Evolutionary conservation across 2,113 vertebrate genomes (phyloP).

Genomic region (Neodon shergylaensis): DNA sequence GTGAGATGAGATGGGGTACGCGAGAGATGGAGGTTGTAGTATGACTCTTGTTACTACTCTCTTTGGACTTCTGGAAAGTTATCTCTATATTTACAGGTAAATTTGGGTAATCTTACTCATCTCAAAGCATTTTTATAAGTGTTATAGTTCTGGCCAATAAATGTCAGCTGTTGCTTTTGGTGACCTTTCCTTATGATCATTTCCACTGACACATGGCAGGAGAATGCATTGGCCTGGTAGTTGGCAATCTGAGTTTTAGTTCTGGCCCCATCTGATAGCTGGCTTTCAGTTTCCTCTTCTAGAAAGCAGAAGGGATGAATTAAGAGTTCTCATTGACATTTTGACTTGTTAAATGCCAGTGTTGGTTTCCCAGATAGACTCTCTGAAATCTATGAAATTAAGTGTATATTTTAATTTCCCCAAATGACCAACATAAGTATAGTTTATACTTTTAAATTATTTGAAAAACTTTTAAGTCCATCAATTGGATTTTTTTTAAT

Average conservation of each 20-base stretch:
- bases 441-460: not conserved
- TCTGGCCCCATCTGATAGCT: not conserved
- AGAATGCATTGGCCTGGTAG: not conserved
- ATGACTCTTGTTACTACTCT: not conserved
- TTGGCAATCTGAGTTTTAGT: not conserved
- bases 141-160: slow-evolving; percentile 26
- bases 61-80: slow-evolving; percentile 7
- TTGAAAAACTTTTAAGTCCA: not conserved
- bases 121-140: not conserved
- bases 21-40: not conserved
- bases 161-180: not conserved
- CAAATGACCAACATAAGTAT: not conserved
- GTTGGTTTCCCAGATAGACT: slow-evolving; percentile 36
- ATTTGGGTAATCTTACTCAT: not conserved
- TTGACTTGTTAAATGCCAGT: not conserved
- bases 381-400: slow-evolving; percentile 36
- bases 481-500: not conserved
- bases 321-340: slow-evolving; percentile 1
- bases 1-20: not conserved
- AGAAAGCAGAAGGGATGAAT: not conserved
- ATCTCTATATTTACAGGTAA: slow-evolving; percentile 19
- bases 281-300: slow-evolving; percentile 44
- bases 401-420: slow-evolving; percentile 44
- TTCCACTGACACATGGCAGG: not conserved
- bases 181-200: not conserved